Percentiles rank a stretch among this genome's conserved stretches.
phyloP scores from a whole-genome alignment of 2,888 invertebrate genomes.

The Melangyna quadrimaculata region DNA sequence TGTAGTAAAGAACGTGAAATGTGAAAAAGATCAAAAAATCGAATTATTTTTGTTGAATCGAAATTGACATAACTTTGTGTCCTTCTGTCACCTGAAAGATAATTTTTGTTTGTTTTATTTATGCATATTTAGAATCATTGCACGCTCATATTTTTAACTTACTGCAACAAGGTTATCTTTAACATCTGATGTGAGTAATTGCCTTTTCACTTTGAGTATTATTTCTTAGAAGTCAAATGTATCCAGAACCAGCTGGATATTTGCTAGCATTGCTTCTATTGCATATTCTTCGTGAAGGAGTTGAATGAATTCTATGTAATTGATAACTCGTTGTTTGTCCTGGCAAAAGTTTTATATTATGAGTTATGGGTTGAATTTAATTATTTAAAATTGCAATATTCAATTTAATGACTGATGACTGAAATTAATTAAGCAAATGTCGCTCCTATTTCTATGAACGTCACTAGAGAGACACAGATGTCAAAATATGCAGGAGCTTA shows the following conservation, averaged over 20 bases:
- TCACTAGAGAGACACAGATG: too few species aligned
- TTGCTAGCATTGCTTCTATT: slow-evolving; percentile 95
- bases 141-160: slow-evolving; percentile 78
- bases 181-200: slow-evolving; percentile 95
- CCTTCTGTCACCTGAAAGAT: slow-evolving; percentile 85
- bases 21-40: too few species aligned
- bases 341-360: slow-evolving; percentile 53
- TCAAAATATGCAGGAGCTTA: too few species aligned
- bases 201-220: slow-evolving; percentile 96
- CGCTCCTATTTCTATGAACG: too few species aligned
- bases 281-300: slow-evolving; percentile 99
- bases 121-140: not conserved
- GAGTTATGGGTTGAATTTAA: not conserved
- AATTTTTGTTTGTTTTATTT: not conserved
- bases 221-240: slow-evolving; percentile 98
- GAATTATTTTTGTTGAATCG: too few species aligned
- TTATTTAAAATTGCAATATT: not conserved
- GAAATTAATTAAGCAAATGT: too few species aligned
- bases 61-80: slow-evolving; percentile 93
- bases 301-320: slow-evolving; percentile 98
- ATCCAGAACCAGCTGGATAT: slow-evolving; percentile 94
- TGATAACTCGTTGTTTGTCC: slow-evolving; percentile 93
- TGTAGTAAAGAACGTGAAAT: too few species aligned
- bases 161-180: slow-evolving; percentile 95
- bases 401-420: too few species aligned